Evolutionary conservation across 2,888 invertebrate species (phyloP), one percentile per base, ranked within the genome.

Genomic region (Coleophora deauratella): DNA sequence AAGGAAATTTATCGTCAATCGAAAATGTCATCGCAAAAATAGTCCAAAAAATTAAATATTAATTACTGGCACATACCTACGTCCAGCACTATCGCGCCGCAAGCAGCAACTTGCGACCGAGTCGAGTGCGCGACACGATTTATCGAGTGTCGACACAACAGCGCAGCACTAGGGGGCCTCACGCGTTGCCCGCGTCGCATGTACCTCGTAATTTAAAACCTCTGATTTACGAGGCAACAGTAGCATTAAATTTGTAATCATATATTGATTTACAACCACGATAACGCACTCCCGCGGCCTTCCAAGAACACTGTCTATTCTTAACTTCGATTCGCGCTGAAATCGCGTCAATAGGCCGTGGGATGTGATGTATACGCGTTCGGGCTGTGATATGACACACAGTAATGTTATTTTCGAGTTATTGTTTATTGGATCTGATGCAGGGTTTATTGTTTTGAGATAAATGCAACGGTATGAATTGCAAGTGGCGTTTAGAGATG

Each of bases 201-300:
- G 81, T 80, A 79, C 68, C 68, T 79, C 84, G 81, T 84, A 80
- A 84, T 81, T 84, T 81, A 80, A 81, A 82, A 81, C 78, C 65
- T 57, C 74, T 80, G 84, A 85, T 85, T 85, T 85, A 85, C 80
- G 74, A 74, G 66, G 66, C 78, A 82, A 84, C 84, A 76, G 84
- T 85, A 84, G 84, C 84, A 84, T 84, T 84, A 85, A 84, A 85
- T 84, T 84, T 85, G 84, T 85, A 84, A 84, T 85, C 82, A 82
- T 81, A 82, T 84, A 84, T 84, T 84, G 84, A 85, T 85, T 85
- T 85, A 85, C 80, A 76, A 71, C 71, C 46, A 52, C 78, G 84
- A 84, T 84, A 84, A 80, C 78, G 74, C 62, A 71, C 72, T 65
- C 74, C 72, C 61, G 75, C 71, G 67, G 76, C 66, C 72, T 82